These are phyloP conservation scores for Chrysolina oricalcia DNA, from an alignment of 2,888 invertebrate species.

Conservation along the genomic window DNA sequence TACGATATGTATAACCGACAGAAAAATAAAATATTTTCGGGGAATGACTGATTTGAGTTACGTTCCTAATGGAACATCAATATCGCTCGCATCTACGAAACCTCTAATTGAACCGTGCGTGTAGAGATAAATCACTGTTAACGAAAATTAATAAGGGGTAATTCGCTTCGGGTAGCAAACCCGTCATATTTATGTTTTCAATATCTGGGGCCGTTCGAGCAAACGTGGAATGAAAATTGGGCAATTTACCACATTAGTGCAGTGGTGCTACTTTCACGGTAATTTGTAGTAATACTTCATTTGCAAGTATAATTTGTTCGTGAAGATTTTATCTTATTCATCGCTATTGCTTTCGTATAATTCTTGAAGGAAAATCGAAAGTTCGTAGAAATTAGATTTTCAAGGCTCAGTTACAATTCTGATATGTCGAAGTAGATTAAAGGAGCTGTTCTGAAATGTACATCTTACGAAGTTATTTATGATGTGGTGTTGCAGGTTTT, in stretches of 20 bases:
- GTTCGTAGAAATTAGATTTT: neutral
- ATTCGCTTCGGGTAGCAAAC: neutral
- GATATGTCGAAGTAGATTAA: too few species aligned
- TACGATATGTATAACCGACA: neutral
- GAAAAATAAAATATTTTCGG: neutral
- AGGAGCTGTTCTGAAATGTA: too few species aligned
- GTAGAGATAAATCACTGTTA: conserved; percentile 2
- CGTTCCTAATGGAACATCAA: neutral
- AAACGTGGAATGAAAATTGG: conserved; percentile 12
- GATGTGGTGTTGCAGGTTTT: too few species aligned
- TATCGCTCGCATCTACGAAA: conserved; percentile 1
- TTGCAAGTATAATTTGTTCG: neutral
- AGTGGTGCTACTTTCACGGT: neutral
- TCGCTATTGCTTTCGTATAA: neutral
- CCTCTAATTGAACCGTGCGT: conserved; percentile 13
- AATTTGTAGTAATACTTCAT: conserved; percentile 1
- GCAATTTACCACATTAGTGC: conserved; percentile 9
- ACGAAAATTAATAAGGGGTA: conserved; percentile 24
- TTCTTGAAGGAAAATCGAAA: neutral
- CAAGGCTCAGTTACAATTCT: neutral
- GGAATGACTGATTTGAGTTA: neutral
- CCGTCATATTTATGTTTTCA: conserved; percentile 29
- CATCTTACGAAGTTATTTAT: too few species aligned
- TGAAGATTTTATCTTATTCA: neutral
- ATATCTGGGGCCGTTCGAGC: conserved; percentile 16